phyloP scores from a whole-genome alignment of 2,888 invertebrate genomes.

The Agapostemon virescens region DNA sequence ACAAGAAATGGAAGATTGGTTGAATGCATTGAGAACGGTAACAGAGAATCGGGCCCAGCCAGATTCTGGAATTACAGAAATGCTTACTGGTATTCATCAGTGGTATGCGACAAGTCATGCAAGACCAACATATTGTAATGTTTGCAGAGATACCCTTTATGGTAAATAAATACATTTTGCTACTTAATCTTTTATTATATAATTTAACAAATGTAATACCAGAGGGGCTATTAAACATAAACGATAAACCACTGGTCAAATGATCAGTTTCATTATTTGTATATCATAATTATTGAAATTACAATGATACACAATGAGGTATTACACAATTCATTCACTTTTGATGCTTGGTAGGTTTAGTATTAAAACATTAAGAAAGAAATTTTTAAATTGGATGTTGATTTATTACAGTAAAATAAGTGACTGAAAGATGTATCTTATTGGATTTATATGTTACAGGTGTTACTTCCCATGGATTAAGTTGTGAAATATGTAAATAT shows the following conservation, averaged over 20 bases:
- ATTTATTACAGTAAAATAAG: neutral
- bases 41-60: conserved; percentile 82
- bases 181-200: neutral
- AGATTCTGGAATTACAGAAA: conserved; percentile 83
- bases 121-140: conserved; percentile 97
- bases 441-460: conserved; percentile 81
- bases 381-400: neutral
- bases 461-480: conserved; percentile 96
- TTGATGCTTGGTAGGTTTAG: too few species aligned
- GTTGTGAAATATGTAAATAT: conserved; percentile 98
- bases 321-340: too few species aligned
- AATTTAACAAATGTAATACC: neutral
- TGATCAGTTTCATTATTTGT: too few species aligned
- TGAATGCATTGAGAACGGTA: conserved; percentile 90
- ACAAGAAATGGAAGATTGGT: conserved; percentile 96
- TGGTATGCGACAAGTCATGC: conserved; percentile 97
- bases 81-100: conserved; percentile 87
- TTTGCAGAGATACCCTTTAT: conserved; percentile 94
- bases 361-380: neutral
- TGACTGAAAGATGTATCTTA: neutral
- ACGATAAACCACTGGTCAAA: too few species aligned
- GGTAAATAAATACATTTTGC: conserved; percentile 78
- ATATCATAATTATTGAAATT: too few species aligned
- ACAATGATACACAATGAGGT: too few species aligned
- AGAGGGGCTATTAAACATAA: neutral